phyloP scores from a whole-genome alignment of 2,797 vertebrate species.

The Sarcoramphus papa region DNA sequence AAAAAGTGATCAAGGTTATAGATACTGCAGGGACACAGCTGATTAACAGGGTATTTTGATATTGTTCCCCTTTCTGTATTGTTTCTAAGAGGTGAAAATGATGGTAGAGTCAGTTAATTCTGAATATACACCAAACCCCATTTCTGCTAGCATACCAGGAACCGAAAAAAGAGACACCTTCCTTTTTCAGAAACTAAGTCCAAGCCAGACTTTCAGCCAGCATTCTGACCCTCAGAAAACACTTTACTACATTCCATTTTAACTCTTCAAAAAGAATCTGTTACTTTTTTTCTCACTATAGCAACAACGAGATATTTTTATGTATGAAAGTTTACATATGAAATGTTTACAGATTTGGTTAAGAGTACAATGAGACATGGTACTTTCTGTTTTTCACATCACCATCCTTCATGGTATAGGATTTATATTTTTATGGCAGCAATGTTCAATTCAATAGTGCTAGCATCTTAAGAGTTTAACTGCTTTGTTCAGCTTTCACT shows the following conservation, averaged over 20 bases:
- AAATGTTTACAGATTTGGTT: neutral
- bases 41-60: neutral
- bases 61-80: neutral
- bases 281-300: neutral
- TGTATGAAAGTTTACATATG: neutral
- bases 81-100: neutral
- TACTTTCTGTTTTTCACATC: neutral
- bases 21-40: neutral
- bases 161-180: neutral
- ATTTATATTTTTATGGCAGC: neutral
- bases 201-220: neutral
- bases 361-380: neutral
- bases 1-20: neutral
- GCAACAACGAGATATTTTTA: neutral
- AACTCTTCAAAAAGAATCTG: neutral
- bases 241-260: neutral
- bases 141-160: neutral
- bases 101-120: neutral
- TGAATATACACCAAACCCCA: neutral
- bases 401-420: neutral
- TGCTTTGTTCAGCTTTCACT: constrained; percentile 20
- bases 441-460: neutral
- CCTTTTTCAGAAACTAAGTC: neutral
- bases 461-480: neutral
- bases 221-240: neutral